phyloP scores from a whole-genome alignment of 2,888 invertebrate genomes.

The Erpobdella octoculata region DNA sequence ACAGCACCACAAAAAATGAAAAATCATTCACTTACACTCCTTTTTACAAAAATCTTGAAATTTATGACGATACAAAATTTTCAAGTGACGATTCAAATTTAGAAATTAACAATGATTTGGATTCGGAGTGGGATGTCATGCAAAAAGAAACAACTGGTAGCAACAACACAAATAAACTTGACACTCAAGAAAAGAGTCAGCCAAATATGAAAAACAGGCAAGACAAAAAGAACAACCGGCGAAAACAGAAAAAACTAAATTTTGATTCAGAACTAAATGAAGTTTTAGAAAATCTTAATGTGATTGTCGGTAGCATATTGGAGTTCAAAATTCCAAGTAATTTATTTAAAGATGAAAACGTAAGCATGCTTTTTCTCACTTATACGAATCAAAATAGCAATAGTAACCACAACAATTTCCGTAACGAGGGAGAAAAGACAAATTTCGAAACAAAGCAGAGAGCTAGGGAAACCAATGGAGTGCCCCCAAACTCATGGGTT shows the following conservation, averaged over 20 bases:
- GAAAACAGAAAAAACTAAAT: not conserved
- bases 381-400: not conserved
- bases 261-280: not conserved
- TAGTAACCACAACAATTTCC: not conserved
- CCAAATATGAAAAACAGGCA: not conserved
- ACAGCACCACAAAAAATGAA: too few species aligned
- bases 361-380: not conserved
- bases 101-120: too few species aligned
- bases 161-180: not conserved
- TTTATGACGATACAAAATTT: too few species aligned
- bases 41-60: too few species aligned
- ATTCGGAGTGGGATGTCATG: too few species aligned
- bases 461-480: not conserved
- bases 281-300: not conserved
- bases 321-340: not conserved
- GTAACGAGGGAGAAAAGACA: too few species aligned
- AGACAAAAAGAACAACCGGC: not conserved
- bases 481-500: conserved; percentile 67
- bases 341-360: not conserved
- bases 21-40: too few species aligned
- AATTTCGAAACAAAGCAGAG: too few species aligned
- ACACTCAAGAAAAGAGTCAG: not conserved
- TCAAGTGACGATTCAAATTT: too few species aligned
- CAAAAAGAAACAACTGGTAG: too few species aligned
- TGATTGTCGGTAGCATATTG: not conserved